Conservation (phyloP, 30 jellyfish, hydroid and myxozoan genomes). For the Clytia hemisphaerica region DNA sequence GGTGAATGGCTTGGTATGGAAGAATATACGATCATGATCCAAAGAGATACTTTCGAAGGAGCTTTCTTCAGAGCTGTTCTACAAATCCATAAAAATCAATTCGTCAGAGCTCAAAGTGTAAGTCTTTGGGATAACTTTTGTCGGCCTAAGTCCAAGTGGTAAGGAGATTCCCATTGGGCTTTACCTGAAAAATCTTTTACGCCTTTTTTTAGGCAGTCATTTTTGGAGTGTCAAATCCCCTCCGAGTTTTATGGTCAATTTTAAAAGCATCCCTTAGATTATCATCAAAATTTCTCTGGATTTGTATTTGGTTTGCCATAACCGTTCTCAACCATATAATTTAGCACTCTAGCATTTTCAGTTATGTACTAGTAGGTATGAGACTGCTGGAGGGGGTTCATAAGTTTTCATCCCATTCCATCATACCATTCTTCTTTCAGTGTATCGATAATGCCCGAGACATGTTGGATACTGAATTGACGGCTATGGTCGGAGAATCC, state of each 20-base stretch:
- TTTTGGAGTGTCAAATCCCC: too few relatives aligned
- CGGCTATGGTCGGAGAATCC: slow-evolving; percentile 97
- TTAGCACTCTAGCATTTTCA: too few relatives aligned
- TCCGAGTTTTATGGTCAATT: too few relatives aligned
- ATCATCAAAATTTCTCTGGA: neutral
- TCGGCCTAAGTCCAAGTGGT: too few relatives aligned
- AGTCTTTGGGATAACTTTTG: too few relatives aligned
- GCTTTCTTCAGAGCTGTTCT: slow-evolving; percentile 91
- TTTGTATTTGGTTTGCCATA: too few relatives aligned
- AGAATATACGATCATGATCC: slow-evolving; percentile 94
- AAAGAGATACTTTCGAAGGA: slow-evolving; percentile 85
- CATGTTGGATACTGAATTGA: slow-evolving; percentile 89
- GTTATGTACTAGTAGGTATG: too few relatives aligned
- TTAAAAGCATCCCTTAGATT: neutral
- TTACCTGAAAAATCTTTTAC: too few relatives aligned
- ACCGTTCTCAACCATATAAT: neutral
- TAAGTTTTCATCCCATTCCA: neutral
- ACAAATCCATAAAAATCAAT: slow-evolving; percentile 73
- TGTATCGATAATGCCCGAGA: slow-evolving; percentile 96
- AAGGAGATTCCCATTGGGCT: too few relatives aligned
- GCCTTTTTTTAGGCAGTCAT: too few relatives aligned
- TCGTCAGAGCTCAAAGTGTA: slow-evolving; percentile 85
- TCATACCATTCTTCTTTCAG: slow-evolving; percentile 9
- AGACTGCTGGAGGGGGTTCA: too few relatives aligned
- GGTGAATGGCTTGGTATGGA: slow-evolving; percentile 98